Percentiles rank a stretch among this genome's conserved stretches.
These are phyloP conservation scores for Rhagium mordax DNA, from an alignment of 2,888 invertebrate species.

Conservation along the genomic window DNA sequence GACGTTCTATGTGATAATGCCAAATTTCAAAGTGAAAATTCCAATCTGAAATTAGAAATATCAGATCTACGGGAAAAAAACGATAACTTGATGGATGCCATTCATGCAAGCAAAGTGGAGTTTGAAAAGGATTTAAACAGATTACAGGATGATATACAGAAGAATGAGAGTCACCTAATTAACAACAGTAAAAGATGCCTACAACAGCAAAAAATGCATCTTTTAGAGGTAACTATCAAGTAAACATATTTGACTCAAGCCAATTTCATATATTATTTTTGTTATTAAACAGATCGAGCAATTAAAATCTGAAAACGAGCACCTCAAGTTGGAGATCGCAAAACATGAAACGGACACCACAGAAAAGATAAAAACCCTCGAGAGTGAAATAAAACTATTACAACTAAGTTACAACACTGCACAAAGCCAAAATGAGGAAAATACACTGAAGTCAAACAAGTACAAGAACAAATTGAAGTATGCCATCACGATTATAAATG, in stretches of 20 bases:
- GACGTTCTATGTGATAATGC: conserved; percentile 32
- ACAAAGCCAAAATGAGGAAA: conserved; percentile 38
- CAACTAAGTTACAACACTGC: conserved; percentile 39
- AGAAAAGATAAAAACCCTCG: conserved; percentile 36
- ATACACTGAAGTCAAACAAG: conserved; percentile 38
- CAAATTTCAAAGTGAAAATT: conserved; percentile 40
- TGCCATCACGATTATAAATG: conserved; percentile 50
- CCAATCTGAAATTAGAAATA: conserved; percentile 31
- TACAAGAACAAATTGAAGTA: conserved; percentile 51
- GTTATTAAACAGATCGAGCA: conserved; percentile 36
- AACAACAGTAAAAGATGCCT: conserved; percentile 45
- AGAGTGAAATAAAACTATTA: conserved; percentile 38
- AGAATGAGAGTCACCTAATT: conserved; percentile 39
- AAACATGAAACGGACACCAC: conserved; percentile 16
- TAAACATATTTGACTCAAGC: no score
- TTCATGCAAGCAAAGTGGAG: conserved; percentile 30
- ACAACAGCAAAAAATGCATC: conserved; percentile 44
- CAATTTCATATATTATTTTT: not conserved
- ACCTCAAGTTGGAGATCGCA: conserved; percentile 29
- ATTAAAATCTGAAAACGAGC: conserved; percentile 42
- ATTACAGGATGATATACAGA: conserved; percentile 40
- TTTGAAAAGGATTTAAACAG: conserved; percentile 45
- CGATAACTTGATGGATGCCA: conserved; percentile 32
- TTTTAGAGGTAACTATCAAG: conserved; percentile 24
- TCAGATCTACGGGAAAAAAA: conserved; percentile 33